Evolutionary conservation across 2,888 invertebrate species (phyloP).

Genomic region (Molorchus minor): DNA sequence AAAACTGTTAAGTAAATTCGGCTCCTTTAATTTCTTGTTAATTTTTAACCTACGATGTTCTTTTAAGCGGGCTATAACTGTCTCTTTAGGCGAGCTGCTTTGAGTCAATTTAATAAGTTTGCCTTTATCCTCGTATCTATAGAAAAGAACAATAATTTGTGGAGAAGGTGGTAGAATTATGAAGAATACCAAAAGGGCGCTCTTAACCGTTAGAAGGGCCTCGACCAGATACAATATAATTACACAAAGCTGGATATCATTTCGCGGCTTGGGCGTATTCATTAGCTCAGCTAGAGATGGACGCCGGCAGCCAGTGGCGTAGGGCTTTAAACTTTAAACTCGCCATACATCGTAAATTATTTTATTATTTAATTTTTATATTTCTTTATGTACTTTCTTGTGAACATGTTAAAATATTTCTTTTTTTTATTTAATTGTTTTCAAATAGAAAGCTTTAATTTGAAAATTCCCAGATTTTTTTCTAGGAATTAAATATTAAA

Average conservation of each 20-base stretch:
- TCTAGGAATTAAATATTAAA: too few species aligned
- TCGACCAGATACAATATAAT: slow-evolving; percentile 44
- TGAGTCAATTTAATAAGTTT: neutral
- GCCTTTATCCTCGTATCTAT: neutral
- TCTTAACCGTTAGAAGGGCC: slow-evolving; percentile 26
- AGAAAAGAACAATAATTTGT: slow-evolving; percentile 2
- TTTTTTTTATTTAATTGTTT: too few species aligned
- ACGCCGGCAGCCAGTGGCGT: slow-evolving; percentile 28
- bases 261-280: slow-evolving; percentile 42
- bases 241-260: slow-evolving; percentile 44
- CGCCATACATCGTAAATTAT: too few species aligned
- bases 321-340: too few species aligned
- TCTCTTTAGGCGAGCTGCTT: neutral
- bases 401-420: too few species aligned
- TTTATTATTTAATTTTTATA: too few species aligned
- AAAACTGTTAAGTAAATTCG: too few species aligned
- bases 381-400: too few species aligned
- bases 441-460: too few species aligned
- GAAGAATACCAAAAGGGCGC: slow-evolving; percentile 34
- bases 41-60: too few species aligned
- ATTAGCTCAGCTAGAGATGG: slow-evolving; percentile 36
- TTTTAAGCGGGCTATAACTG: neutral
- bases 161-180: slow-evolving; percentile 26
- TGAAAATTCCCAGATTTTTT: too few species aligned
- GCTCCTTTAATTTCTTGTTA: too few species aligned